Conservation (phyloP, 1,140 invertebrate genomes). For the Drosophila suzukii region DNA sequence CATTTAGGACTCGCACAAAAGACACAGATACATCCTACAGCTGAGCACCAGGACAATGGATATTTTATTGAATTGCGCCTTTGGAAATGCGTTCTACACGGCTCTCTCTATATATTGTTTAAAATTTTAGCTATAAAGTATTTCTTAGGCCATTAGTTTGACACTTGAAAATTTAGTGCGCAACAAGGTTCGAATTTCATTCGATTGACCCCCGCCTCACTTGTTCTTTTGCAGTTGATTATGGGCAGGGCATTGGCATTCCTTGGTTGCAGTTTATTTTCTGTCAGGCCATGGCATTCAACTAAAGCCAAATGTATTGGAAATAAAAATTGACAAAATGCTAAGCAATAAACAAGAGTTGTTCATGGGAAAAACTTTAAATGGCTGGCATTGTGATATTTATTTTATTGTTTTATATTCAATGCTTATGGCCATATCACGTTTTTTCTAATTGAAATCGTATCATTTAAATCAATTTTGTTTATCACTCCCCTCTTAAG, state of each 20-base stretch:
- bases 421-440: too few relatives aligned
- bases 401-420: neutral
- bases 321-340: conserved; percentile 60
- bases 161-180: conserved; percentile 79
- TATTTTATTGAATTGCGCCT: conserved; percentile 77
- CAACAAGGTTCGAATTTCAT: conserved; percentile 60
- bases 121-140: conserved; percentile 81
- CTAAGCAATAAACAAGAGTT: conserved; percentile 33
- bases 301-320: conserved; percentile 61
- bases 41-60: conserved; percentile 65
- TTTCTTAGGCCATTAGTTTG: conserved; percentile 82
- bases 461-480: too few relatives aligned
- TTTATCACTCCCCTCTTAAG: too few relatives aligned
- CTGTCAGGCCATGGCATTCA: conserved; percentile 16
- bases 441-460: too few relatives aligned
- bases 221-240: conserved; percentile 5
- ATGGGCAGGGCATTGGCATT: conserved; percentile 38
- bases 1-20: conserved; percentile 12
- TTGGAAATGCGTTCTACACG: conserved; percentile 61
- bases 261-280: conserved; percentile 57
- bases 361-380: neutral
- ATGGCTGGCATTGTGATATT: neutral
- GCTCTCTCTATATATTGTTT: conserved; percentile 68
- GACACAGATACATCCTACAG: conserved; percentile 40
- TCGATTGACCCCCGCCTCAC: conserved; percentile 36